Evolutionary conservation across 2,888 invertebrate genomes (phyloP).

Genomic region (Tupiocoris notatus): DNA sequence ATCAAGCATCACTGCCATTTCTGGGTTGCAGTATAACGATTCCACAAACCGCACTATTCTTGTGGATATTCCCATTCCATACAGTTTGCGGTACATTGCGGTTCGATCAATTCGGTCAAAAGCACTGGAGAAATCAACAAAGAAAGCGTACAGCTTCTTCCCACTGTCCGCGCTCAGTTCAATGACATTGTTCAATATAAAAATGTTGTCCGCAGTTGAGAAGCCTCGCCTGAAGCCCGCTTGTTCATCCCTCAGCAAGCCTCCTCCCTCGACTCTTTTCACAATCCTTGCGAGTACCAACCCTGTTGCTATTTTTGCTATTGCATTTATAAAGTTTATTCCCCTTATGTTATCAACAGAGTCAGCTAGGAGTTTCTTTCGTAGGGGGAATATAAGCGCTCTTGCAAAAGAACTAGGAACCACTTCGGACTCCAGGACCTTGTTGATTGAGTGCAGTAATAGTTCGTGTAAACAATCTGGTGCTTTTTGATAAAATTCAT

Average conservation of each 20-base stretch:
- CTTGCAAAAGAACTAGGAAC: constrained; percentile 26
- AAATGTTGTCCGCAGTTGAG: constrained; percentile 25
- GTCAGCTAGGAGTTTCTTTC: constrained; percentile 2
- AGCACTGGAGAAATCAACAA: constrained; percentile 40
- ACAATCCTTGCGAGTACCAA: constrained; percentile 17
- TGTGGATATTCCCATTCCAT: constrained; percentile 18
- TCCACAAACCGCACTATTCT: constrained; percentile 5
- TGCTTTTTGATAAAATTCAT: constrained; percentile 23
- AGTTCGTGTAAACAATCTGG: not conserved
- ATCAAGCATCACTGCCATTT: constrained; percentile 4
- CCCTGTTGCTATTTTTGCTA: constrained; percentile 10
- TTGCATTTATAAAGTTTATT: constrained; percentile 20
- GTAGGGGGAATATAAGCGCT: constrained; percentile 27
- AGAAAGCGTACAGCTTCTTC: constrained; percentile 30
- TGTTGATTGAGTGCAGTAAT: constrained; percentile 19
- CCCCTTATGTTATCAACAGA: constrained; percentile 20
- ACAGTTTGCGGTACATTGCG: constrained; percentile 22
- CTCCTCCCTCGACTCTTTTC: not conserved
- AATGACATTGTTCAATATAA: constrained; percentile 1
- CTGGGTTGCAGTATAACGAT: not conserved
- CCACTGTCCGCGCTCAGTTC: not conserved
- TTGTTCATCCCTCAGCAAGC: constrained; percentile 13
- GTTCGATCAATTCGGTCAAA: constrained; percentile 17
- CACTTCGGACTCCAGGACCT: constrained; percentile 17
- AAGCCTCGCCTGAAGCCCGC: constrained; percentile 25